These are phyloP conservation scores for Campoletis raptor DNA, from an alignment of 2,888 invertebrate genomes.

Conservation along the genomic window DNA sequence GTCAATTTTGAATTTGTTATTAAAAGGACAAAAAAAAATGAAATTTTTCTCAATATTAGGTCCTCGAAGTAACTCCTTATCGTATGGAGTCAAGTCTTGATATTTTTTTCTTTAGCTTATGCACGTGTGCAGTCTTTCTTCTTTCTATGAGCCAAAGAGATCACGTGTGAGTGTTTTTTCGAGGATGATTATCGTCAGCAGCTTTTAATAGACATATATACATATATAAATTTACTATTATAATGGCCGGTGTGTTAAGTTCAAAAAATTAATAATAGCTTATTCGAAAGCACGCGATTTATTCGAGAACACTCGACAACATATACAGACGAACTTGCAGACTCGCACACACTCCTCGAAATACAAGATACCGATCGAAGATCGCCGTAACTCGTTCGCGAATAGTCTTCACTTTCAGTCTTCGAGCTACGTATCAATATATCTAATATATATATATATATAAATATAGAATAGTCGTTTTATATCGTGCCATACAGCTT, in stretches of 20 bases:
- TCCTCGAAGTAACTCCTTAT: too few relatives aligned
- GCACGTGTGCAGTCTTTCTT: neutral
- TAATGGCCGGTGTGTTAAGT: constrained; percentile 66
- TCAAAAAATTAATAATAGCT: constrained; percentile 68
- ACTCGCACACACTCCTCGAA: constrained; percentile 43
- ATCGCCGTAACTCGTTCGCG: constrained; percentile 71
- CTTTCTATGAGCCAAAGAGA: constrained; percentile 22
- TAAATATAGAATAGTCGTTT: constrained; percentile 23
- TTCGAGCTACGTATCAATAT: constrained; percentile 10
- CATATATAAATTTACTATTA: constrained; percentile 54
- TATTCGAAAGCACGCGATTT: constrained; percentile 60
- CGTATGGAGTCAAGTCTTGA: too few relatives aligned
- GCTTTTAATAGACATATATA: constrained; percentile 31
- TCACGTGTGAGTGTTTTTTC: constrained; percentile 61
- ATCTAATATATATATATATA: too few relatives aligned
- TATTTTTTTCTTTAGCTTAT: too few relatives aligned
- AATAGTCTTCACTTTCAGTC: constrained; percentile 55
- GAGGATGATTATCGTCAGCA: constrained; percentile 52
- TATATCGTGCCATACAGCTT: constrained; percentile 27
- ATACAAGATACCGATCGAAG: constrained; percentile 72
- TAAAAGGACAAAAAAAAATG: too few relatives aligned
- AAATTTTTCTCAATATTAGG: too few relatives aligned
- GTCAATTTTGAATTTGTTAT: too few relatives aligned
- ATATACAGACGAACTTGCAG: constrained; percentile 1
- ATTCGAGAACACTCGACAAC: constrained; percentile 44